Evolutionary conservation across 2,113 vertebrate genomes (phyloP), one percentile per base, ranked within the genome.

Genomic region (Agapornis roseicollis): DNA sequence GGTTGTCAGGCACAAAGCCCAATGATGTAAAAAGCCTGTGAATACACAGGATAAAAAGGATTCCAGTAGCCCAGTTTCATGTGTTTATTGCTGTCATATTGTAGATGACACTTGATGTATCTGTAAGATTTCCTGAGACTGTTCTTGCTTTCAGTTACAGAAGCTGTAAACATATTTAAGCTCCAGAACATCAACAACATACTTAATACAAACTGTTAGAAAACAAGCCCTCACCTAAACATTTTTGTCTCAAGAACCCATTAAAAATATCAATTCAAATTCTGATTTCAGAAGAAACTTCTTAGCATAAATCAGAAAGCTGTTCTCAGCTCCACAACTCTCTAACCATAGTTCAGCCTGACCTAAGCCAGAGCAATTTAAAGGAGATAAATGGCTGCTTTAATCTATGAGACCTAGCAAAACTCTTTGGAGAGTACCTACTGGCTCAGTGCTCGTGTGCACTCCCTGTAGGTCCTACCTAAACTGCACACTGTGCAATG

Each of bases 1-100:
- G 86, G 85, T 81, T 94, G 77, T 89, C 85, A 96, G 93, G 88
- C 92, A 94, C 83, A 87, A 92, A 46, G 88, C 80, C 89, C 90
- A 84, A 80, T 23, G 60, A 94, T 86, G 61, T 83, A 90, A 80
- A 85, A 90, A 96, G 80, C n/a, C 69, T 81, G 72, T 86, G 80
- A 70, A 70, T 31, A 90, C 56, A 63, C 37, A 31, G 77, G 49
- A 61, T 84, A 71, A 47, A 89, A 97, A 90, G 81, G 14, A 94
- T 41, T 76, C 24, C 80, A 94, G 47, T 11, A 94, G 61, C 69
- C 61, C 56, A 55, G 35, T 60, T 5, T 78, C 77, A 92, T 84
- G 42, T 55, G 47, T 78, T 92, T 81, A 84, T 35, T 71, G 76
- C 69, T 94, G 85, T 53, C 58, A 61, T 20, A 71, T 17, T 35